Conservation (phyloP, 2,888 invertebrate genomes). For the Archips xylosteana region DNA sequence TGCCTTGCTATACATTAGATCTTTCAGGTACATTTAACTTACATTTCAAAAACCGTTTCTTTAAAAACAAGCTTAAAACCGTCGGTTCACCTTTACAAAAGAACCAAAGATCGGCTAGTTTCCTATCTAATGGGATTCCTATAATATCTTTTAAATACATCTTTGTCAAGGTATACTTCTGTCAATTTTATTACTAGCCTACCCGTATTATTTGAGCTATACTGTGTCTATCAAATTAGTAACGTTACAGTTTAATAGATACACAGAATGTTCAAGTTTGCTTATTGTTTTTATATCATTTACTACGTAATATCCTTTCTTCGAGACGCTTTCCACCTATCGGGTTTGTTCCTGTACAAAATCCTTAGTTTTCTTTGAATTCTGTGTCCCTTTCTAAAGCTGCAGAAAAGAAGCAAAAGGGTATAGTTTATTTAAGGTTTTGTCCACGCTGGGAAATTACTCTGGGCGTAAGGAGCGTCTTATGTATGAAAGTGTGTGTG, state of each 20-base stretch:
- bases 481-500: slow-evolving; percentile 22
- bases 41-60: too few relatives aligned
- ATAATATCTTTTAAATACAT: too few relatives aligned
- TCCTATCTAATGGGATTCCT: too few relatives aligned
- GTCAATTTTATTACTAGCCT: too few relatives aligned
- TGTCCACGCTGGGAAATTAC: slow-evolving; percentile 30
- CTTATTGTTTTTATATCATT: background rate
- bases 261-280: background rate
- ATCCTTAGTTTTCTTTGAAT: slow-evolving; percentile 30
- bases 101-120: too few relatives aligned
- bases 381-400: slow-evolving; percentile 22
- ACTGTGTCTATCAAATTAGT: too few relatives aligned
- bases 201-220: too few relatives aligned
- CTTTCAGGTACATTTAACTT: too few relatives aligned
- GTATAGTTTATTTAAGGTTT: slow-evolving; percentile 33
- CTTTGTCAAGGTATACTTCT: too few relatives aligned
- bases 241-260: background rate
- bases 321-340: slow-evolving; percentile 37
- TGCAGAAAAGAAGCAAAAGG: slow-evolving; percentile 15
- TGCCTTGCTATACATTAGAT: too few relatives aligned
- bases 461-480: slow-evolving; percentile 22
- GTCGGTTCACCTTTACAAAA: too few relatives aligned
- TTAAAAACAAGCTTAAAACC: too few relatives aligned
- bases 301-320: slow-evolving; percentile 19
- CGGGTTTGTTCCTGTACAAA: slow-evolving; percentile 31